Evolutionary conservation across 2,888 invertebrate species (phyloP).

Genomic region (Lysandra bellargus): DNA sequence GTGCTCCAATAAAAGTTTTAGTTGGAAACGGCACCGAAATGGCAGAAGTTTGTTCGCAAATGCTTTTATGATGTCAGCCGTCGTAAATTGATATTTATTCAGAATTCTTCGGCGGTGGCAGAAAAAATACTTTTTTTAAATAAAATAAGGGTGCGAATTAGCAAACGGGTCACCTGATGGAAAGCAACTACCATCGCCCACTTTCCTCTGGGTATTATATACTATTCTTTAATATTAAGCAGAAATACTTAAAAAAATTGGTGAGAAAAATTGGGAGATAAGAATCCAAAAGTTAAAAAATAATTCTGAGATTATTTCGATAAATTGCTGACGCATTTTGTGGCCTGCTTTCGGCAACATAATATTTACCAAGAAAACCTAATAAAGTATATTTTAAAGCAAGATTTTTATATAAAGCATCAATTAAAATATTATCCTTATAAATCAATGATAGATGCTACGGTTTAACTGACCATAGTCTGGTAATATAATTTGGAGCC

Average conservation of each 20-base stretch:
- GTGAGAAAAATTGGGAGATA: background rate
- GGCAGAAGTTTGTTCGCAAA: slow-evolving; percentile 52
- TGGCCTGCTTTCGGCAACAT: background rate
- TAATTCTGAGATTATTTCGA: background rate
- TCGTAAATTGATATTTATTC: slow-evolving; percentile 60
- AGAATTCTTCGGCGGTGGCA: slow-evolving; percentile 11
- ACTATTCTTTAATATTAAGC: background rate
- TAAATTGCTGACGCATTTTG: background rate
- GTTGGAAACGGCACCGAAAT: slow-evolving; percentile 42
- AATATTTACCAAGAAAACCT: background rate
- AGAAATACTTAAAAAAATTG: background rate
- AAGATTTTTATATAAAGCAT: too few species aligned
- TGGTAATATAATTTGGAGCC: background rate
- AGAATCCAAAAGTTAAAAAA: background rate
- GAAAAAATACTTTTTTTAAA: background rate
- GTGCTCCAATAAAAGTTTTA: slow-evolving; percentile 43
- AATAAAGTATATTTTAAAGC: background rate
- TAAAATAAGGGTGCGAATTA: too few species aligned
- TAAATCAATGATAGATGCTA: too few species aligned
- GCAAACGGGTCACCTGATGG: too few species aligned
- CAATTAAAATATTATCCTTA: too few species aligned
- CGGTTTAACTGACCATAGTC: background rate
- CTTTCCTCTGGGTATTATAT: background rate
- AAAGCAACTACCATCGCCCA: background rate
- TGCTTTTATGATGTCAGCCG: slow-evolving; percentile 60